Conservation (phyloP, 2,113 vertebrate genomes). For the Gymnarchus niloticus region DNA sequence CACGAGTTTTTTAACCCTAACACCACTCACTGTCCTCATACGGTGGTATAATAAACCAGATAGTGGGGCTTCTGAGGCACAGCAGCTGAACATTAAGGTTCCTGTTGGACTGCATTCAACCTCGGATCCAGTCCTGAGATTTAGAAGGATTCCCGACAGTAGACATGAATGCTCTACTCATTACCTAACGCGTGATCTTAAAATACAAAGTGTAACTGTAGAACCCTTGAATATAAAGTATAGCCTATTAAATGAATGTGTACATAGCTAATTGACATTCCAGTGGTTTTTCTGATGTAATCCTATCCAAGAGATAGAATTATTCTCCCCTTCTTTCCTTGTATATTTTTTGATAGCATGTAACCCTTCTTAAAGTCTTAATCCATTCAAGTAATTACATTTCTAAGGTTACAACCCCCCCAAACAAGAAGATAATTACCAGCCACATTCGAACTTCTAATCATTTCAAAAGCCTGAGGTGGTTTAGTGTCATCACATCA, state of each 20-base stretch:
- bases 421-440: conserved; percentile 6
- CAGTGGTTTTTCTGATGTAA: neutral
- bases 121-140: too few species aligned
- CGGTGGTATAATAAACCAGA: neutral
- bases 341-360: neutral
- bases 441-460: conserved; percentile 3
- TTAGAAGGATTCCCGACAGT: neutral
- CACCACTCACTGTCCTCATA: neutral
- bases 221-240: neutral
- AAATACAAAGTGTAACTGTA: neutral
- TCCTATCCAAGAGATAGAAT: neutral
- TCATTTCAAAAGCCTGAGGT: neutral
- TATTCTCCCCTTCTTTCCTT: neutral
- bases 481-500: neutral
- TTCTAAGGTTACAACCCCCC: conserved; percentile 15
- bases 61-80: neutral
- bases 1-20: neutral
- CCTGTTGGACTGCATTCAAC: neutral
- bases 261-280: neutral
- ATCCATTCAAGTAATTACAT: conserved; percentile 16
- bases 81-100: neutral
- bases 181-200: neutral
- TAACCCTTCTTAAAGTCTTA: conserved; percentile 3
- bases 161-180: neutral
- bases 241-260: neutral